These are phyloP conservation scores for Leptopilina syphax DNA, from an alignment of 2,888 invertebrate genomes.

Conservation along the genomic window DNA sequence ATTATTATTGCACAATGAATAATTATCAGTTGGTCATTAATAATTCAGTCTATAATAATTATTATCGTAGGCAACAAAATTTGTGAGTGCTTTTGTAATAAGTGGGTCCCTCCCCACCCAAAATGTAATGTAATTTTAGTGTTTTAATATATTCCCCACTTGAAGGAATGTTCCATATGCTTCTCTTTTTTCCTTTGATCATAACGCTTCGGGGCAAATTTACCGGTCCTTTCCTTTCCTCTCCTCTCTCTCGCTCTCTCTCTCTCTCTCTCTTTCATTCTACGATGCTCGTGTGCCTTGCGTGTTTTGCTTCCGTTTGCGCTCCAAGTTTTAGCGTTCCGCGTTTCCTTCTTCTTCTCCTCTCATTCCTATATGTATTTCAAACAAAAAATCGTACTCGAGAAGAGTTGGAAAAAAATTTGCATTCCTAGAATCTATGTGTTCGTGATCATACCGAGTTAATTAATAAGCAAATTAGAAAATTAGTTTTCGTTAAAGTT, in stretches of 20 bases:
- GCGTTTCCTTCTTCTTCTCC: constrained; percentile 10
- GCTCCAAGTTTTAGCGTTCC: constrained; percentile 5
- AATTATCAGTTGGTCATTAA: too few relatives aligned
- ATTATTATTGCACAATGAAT: too few relatives aligned
- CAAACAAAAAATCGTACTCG: neutral
- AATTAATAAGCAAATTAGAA: neutral
- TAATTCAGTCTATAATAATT: too few relatives aligned
- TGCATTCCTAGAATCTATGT: neutral
- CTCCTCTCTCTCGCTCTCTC: too few relatives aligned
- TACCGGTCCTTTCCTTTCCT: constrained; percentile 32
- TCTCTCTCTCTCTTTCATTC: too few relatives aligned
- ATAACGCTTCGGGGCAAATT: constrained; percentile 18
- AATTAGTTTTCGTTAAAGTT: too few relatives aligned
- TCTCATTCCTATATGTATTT: constrained; percentile 7
- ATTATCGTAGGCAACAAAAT: neutral
- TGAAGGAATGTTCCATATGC: neutral
- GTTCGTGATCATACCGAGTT: neutral
- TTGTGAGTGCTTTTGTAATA: neutral
- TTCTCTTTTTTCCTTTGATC: constrained; percentile 13
- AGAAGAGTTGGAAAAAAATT: neutral
- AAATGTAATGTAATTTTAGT: neutral
- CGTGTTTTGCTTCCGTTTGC: constrained; percentile 39
- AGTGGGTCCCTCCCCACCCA: neutral
- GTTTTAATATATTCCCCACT: neutral
- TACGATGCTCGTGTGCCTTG: constrained; percentile 28